Evolutionary conservation across 2,113 vertebrate species (phyloP).

Genomic region (Amphiprion ocellaris): DNA sequence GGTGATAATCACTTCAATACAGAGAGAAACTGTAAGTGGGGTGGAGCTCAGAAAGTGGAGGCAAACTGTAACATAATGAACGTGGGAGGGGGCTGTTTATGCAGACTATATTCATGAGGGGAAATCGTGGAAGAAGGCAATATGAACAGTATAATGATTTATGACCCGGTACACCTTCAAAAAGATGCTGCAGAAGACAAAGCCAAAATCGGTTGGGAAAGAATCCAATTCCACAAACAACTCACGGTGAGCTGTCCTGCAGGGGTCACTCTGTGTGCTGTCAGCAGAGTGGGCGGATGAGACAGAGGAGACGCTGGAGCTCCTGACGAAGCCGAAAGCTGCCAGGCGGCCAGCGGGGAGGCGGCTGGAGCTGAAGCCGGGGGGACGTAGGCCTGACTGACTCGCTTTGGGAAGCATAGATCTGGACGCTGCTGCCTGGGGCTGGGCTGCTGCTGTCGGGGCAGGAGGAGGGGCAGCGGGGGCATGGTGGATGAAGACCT

Average conservation of each 20-base stretch:
- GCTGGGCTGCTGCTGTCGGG: constrained; percentile 72
- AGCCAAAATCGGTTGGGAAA: not conserved
- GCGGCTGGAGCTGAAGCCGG: constrained; percentile 91
- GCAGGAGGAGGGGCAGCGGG: constrained; percentile 13
- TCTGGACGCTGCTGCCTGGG: constrained; percentile 82
- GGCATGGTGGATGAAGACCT: constrained; percentile 43
- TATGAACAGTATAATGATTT: constrained; percentile 13
- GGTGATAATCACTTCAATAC: constrained; percentile 25
- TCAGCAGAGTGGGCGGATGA: constrained; percentile 92
- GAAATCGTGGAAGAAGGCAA: constrained; percentile 30
- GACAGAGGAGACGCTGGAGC: constrained; percentile 93
- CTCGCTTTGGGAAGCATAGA: constrained; percentile 90
- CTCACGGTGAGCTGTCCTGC: constrained; percentile 90
- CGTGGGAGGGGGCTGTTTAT: constrained; percentile 70
- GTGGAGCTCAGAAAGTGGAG: constrained; percentile 56
- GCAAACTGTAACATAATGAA: constrained; percentile 63
- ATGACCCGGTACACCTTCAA: no score
- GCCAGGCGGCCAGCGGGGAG: constrained; percentile 91
- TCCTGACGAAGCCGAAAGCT: constrained; percentile 93
- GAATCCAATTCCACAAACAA: constrained; percentile 33
- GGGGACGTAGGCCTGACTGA: constrained; percentile 92
- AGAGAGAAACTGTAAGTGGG: constrained; percentile 12
- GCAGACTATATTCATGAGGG: constrained; percentile 61
- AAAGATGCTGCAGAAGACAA: not conserved
- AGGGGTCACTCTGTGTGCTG: constrained; percentile 88